Conservation (phyloP, 2,113 vertebrate genomes). For the Haemorhous mexicanus region DNA sequence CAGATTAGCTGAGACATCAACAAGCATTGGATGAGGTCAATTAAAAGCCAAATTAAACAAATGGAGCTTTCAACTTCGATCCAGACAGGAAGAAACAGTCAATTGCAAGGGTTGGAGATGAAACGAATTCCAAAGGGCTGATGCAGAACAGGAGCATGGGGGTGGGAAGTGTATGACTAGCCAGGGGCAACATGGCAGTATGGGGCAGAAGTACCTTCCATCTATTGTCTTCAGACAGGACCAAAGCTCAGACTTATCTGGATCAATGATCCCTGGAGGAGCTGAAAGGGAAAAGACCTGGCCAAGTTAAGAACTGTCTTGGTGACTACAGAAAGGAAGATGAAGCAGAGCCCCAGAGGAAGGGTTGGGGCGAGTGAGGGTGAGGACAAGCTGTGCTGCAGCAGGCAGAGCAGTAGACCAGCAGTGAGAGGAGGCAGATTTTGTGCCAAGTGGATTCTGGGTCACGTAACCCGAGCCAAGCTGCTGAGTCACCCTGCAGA, state of each 20-base stretch:
- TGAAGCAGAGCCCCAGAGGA: neutral
- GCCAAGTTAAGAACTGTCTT: neutral
- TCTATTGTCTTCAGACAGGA: neutral
- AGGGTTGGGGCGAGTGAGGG: rapidly evolving
- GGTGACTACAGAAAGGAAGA: neutral
- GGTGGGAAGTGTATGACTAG: neutral
- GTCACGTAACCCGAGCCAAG: neutral
- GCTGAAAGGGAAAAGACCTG: neutral
- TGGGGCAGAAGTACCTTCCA: neutral
- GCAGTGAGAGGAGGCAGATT: neutral
- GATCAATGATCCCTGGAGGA: neutral
- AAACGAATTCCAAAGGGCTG: conserved; percentile 61
- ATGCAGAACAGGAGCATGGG: neutral
- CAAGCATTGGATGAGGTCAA: neutral
- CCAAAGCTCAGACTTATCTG: neutral
- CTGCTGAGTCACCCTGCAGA: conserved; percentile 50
- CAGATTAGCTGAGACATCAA: conserved; percentile 34
- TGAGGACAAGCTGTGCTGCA: neutral
- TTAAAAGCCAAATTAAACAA: conserved; percentile 67
- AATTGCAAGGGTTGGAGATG: conserved; percentile 29
- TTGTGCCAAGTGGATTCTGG: conserved; percentile 57
- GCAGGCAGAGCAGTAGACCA: neutral
- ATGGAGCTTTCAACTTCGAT: conserved; percentile 2
- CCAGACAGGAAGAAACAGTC: conserved; percentile 45
- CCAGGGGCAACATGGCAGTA: neutral